These are phyloP conservation scores for Lacerta agilis DNA, from an alignment of 2,797 vertebrate genomes.

Conservation along the genomic window DNA sequence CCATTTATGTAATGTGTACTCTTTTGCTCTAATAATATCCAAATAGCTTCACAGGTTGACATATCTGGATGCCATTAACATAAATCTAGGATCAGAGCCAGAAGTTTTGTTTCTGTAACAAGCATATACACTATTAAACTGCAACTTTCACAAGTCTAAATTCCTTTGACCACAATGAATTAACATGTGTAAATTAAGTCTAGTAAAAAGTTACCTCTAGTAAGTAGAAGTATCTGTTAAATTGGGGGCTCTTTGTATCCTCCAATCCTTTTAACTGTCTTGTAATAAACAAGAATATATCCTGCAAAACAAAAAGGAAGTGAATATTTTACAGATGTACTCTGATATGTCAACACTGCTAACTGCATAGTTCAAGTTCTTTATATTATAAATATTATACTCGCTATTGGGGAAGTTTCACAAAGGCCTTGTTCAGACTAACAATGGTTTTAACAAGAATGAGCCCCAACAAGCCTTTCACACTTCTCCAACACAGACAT, in stretches of 20 bases:
- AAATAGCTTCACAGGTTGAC: conserved; percentile 2
- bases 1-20: conserved; percentile 32
- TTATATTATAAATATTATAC: not conserved
- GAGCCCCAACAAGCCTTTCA: not conserved
- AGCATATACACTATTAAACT: not conserved
- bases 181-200: not conserved
- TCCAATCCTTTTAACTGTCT: conserved; percentile 97
- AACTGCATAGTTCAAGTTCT: not conserved
- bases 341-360: not conserved
- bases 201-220: conserved; percentile 87
- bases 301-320: conserved; percentile 81
- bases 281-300: conserved; percentile 99
- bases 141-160: not conserved
- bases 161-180: not conserved
- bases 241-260: conserved; percentile 99
- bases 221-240: conserved; percentile 99
- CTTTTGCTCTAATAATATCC: not conserved
- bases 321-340: conserved; percentile 48
- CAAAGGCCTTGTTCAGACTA: not conserved
- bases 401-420: not conserved
- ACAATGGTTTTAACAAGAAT: not conserved
- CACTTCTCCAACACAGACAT: not conserved
- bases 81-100: not conserved
- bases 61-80: not conserved
- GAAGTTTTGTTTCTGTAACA: not conserved